These are phyloP conservation scores for Chionoecetes opilio DNA, from an alignment of 1,140 invertebrate genomes.

Conservation along the genomic window DNA sequence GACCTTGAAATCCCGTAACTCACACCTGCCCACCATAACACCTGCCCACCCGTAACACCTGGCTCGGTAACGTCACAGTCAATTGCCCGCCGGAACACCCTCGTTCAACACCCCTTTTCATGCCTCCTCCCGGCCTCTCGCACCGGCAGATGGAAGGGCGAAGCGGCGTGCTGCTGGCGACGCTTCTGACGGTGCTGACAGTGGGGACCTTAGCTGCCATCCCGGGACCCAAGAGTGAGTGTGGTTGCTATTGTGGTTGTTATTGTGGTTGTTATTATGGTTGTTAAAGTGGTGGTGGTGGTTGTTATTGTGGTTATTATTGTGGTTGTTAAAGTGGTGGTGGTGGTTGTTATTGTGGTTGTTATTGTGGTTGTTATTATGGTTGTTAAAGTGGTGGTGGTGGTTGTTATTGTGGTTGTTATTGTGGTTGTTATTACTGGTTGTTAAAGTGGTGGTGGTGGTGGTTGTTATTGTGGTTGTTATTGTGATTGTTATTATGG, in stretches of 20 bases:
- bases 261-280: not conserved
- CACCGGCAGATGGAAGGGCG: constrained; percentile 1
- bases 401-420: no score
- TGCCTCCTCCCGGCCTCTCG: not conserved
- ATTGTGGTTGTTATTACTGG: no score
- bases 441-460: no score
- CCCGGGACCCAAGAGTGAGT: not conserved
- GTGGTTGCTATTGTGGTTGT: not conserved
- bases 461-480: no score
- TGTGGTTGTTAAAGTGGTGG: not conserved
- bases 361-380: no score
- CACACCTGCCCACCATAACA: no score
- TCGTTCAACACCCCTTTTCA: not conserved
- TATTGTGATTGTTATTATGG: no score
- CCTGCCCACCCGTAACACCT: no score
- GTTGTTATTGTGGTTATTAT: not conserved
- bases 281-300: not conserved
- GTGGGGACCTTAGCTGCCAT: not conserved
- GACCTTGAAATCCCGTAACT: no score
- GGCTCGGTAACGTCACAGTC: no score
- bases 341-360: not conserved
- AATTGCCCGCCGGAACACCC: no score
- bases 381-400: no score
- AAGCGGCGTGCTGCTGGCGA: not conserved
- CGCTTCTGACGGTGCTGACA: not conserved